Evolutionary conservation across 2,797 vertebrate genomes (phyloP).

Genomic region (Crenichthys baileyi): DNA sequence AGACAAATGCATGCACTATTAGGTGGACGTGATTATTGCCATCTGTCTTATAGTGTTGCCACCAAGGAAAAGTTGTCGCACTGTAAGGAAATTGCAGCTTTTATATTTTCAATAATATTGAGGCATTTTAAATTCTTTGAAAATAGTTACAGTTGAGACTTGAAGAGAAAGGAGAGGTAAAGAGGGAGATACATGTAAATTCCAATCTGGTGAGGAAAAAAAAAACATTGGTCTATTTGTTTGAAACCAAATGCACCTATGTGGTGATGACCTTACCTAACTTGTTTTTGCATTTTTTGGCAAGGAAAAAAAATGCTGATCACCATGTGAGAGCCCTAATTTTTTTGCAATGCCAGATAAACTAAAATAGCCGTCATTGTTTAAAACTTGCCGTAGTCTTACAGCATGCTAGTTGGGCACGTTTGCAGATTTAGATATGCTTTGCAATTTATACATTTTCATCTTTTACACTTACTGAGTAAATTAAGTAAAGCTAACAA

Average conservation of each 20-base stretch:
- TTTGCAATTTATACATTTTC: not conserved
- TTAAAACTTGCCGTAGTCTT: not conserved
- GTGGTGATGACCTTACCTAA: not conserved
- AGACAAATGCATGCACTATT: not conserved
- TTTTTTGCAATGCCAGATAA: constrained; percentile 3
- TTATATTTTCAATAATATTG: not conserved
- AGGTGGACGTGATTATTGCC: not conserved
- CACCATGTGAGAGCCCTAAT: not conserved
- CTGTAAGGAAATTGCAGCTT: not conserved
- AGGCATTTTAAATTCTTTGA: not conserved
- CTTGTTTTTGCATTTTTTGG: not conserved
- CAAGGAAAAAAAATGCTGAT: not conserved
- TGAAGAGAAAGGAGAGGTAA: too few relatives aligned
- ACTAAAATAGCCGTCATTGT: not conserved
- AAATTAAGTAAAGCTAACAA: not conserved
- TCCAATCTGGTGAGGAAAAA: not conserved
- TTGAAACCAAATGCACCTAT: not conserved
- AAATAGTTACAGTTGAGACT: not conserved
- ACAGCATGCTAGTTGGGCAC: not conserved
- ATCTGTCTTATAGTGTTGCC: not conserved
- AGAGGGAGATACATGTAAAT: not conserved
- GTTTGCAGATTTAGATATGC: not conserved
- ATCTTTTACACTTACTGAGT: not conserved
- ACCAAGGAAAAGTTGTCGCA: not conserved
- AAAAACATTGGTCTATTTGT: not conserved